These are phyloP conservation scores for Tragelaphus imberbis DNA, from an alignment of 2,113 vertebrate genomes.

Conservation along the genomic window DNA sequence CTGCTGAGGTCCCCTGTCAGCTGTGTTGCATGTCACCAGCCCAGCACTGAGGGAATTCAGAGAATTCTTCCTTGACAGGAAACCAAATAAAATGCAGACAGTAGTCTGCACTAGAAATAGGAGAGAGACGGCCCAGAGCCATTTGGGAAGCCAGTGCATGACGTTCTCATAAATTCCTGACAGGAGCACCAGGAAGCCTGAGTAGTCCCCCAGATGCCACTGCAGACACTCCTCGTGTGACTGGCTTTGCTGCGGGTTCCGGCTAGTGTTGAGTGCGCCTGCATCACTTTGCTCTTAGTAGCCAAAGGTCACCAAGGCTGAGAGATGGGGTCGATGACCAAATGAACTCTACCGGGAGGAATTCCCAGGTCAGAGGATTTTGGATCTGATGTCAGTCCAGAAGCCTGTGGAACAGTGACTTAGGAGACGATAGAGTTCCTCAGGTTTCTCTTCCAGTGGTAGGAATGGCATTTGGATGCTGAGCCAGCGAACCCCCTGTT, in stretches of 20 bases:
- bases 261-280: not conserved
- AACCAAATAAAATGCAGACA: not conserved
- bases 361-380: not conserved
- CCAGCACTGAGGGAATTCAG: not conserved
- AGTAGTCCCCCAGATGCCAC: not conserved
- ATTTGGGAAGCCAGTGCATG: not conserved
- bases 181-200: not conserved
- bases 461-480: not conserved
- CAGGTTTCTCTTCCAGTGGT: not conserved
- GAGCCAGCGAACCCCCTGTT: rapidly evolving
- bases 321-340: not conserved
- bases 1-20: not conserved
- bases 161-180: not conserved
- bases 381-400: not conserved
- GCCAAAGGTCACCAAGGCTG: not conserved
- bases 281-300: not conserved
- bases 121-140: not conserved
- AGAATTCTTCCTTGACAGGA: conserved; percentile 32
- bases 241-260: not conserved
- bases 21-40: not conserved
- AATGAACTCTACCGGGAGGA: not conserved
- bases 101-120: not conserved
- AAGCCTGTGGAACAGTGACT: not conserved
- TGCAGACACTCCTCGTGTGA: not conserved
- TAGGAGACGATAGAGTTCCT: not conserved